Conservation (phyloP, 2,797 vertebrate species). For the Neosilurus hyrtlii region DNA sequence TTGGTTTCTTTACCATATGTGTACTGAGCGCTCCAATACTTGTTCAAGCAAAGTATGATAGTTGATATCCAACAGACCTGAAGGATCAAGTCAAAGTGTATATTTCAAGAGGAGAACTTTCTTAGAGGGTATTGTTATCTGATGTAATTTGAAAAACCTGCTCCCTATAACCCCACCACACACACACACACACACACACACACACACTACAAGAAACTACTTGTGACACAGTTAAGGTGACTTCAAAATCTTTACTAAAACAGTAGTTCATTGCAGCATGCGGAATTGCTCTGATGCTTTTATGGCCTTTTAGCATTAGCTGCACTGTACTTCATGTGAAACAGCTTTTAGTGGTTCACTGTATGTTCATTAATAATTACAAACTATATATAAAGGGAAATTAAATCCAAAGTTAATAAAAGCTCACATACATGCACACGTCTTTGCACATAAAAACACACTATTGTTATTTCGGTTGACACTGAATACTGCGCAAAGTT, state of each 20-base stretch:
- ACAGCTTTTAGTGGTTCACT: background rate
- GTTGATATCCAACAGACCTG: background rate
- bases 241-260: background rate
- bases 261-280: background rate
- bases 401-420: no score
- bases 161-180: background rate
- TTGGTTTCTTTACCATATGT: background rate
- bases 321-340: background rate
- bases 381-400: background rate
- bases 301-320: background rate
- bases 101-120: background rate
- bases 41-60: background rate
- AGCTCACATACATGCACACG: no score
- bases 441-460: no score
- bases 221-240: background rate
- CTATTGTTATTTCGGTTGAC: no score
- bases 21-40: background rate
- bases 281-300: background rate
- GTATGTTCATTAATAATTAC: slow-evolving; percentile 1
- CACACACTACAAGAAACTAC: background rate
- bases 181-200: no score
- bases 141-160: background rate
- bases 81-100: background rate
- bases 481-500: no score
- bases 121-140: background rate